Evolutionary conservation across 2,888 invertebrate species (phyloP).

Genomic region (Mongoloraphidia duomilia): DNA sequence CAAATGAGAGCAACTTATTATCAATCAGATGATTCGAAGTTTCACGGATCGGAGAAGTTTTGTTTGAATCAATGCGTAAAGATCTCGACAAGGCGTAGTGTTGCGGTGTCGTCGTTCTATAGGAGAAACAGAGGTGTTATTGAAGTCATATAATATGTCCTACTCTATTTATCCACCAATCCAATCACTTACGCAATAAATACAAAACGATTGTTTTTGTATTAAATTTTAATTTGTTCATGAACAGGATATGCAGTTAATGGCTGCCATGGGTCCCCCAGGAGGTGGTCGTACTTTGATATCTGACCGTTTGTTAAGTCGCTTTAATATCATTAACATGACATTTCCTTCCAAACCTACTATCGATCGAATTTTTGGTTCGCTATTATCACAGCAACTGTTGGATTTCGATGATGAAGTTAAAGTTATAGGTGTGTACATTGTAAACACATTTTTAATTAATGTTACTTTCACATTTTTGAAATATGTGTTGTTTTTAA

Average conservation of each 20-base stretch:
- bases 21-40: too few species aligned
- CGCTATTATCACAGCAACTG: slow-evolving; percentile 69
- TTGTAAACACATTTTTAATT: neutral
- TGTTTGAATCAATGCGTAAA: neutral
- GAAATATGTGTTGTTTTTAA: slow-evolving; percentile 9
- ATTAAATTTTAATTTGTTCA: slow-evolving; percentile 3
- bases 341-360: slow-evolving; percentile 69
- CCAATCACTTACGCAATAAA: neutral
- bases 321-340: slow-evolving; percentile 64
- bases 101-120: too few species aligned
- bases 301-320: slow-evolving; percentile 60
- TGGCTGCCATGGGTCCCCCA: slow-evolving; percentile 75
- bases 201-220: neutral
- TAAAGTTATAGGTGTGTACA: slow-evolving; percentile 43
- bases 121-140: too few species aligned
- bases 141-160: too few species aligned
- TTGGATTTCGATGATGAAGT: slow-evolving; percentile 66
- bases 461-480: too few species aligned
- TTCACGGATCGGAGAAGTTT: too few species aligned
- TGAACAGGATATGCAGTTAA: slow-evolving; percentile 54
- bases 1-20: too few species aligned
- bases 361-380: slow-evolving; percentile 67
- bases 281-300: slow-evolving; percentile 75
- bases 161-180: neutral
- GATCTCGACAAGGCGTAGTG: too few species aligned